Evolutionary conservation across 1,140 invertebrate genomes (phyloP).

Genomic region (Myzus persicae): DNA sequence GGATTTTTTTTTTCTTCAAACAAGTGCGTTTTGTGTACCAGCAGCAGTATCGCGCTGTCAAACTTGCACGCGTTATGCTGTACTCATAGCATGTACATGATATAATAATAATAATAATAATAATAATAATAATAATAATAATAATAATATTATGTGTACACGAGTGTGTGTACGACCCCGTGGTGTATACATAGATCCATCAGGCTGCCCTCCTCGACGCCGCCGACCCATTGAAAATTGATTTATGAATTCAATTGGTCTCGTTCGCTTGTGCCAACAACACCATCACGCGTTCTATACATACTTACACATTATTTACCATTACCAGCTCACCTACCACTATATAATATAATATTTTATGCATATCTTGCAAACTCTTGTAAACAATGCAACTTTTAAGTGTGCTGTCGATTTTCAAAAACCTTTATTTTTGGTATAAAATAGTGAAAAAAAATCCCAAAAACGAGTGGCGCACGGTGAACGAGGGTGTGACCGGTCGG

Average conservation of each 20-base stretch:
- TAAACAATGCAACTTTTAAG: background rate
- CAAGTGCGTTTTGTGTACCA: background rate
- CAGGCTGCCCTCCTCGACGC: background rate
- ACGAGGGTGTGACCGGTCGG: background rate
- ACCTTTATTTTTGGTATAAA: background rate
- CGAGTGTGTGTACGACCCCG: background rate
- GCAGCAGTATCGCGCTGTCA: background rate
- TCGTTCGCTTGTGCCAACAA: background rate
- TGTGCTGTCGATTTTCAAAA: slow-evolving; percentile 4
- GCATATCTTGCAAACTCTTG: background rate
- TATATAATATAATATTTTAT: background rate
- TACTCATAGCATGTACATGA: too few species aligned
- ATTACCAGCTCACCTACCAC: background rate
- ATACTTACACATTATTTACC: too few species aligned
- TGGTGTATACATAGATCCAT: background rate
- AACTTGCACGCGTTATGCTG: background rate
- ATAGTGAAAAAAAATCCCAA: background rate
- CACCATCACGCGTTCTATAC: background rate
- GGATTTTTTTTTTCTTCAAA: background rate
- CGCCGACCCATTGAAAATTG: background rate
- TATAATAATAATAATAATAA: too few species aligned
- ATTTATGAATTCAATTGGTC: background rate
- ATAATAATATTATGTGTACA: too few species aligned
- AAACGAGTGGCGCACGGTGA: background rate
- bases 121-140: too few species aligned